A percentile compares a stretch with the other conserved stretches of the same genome.
phyloP scores from a whole-genome alignment of 53 echinoderm and acorn worm species.

The Mesocentrotus franciscanus region DNA sequence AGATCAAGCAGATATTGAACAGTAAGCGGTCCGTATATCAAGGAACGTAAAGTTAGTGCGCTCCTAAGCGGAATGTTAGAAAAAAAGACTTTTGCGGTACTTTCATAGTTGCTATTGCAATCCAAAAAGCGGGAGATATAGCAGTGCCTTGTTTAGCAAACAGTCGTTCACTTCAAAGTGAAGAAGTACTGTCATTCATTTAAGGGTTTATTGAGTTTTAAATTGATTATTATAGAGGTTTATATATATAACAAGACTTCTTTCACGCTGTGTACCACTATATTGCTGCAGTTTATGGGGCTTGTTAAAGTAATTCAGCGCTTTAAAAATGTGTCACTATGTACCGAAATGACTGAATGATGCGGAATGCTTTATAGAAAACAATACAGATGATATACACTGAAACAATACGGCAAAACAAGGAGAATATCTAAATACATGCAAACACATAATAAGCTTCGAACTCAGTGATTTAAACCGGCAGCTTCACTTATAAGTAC shows the following conservation, averaged over 20 bases:
- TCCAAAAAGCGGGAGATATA: neutral
- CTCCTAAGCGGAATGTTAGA: neutral
- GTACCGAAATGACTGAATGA: neutral
- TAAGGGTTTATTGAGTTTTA: neutral
- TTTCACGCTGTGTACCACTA: neutral
- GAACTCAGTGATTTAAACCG: neutral
- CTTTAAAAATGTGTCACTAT: neutral
- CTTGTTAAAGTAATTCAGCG: neutral
- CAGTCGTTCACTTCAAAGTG: neutral
- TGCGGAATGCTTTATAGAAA: neutral
- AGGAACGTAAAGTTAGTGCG: neutral
- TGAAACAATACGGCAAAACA: neutral
- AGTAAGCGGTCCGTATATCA: neutral
- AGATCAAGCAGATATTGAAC: neutral
- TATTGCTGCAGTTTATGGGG: neutral
- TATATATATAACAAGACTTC: neutral
- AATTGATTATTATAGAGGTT: neutral
- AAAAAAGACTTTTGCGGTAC: neutral
- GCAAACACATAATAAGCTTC: neutral
- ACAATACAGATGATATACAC: neutral
- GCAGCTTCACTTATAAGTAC: neutral
- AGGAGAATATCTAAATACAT: neutral
- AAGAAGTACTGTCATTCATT: neutral
- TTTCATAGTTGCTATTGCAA: neutral
- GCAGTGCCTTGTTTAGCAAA: conserved; percentile 3